These are phyloP conservation scores for Bolborhynchus lineola DNA, from an alignment of 2,113 vertebrate genomes.

Conservation along the genomic window DNA sequence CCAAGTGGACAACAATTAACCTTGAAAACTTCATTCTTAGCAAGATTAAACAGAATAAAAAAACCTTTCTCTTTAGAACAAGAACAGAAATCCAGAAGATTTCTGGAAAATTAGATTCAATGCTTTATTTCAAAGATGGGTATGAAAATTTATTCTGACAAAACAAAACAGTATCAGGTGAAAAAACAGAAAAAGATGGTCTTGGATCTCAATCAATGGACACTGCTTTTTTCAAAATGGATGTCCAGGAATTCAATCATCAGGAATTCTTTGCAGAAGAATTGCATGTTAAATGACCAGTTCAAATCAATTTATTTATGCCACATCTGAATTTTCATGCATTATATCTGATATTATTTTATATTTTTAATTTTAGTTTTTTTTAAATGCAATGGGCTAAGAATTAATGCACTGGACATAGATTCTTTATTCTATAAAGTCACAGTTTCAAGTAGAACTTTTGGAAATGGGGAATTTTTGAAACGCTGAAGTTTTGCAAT, in stretches of 20 bases:
- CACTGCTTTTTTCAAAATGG: not conserved
- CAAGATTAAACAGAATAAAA: not conserved
- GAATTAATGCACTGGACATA: not conserved
- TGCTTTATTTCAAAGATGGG: conserved; percentile 8
- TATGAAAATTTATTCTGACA: not conserved
- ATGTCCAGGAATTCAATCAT: not conserved
- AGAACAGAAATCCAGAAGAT: not conserved
- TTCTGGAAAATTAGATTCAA: not conserved
- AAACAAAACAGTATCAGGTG: not conserved
- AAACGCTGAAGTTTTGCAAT: not conserved
- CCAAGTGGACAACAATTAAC: not conserved
- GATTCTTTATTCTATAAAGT: not conserved
- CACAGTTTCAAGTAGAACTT: not conserved
- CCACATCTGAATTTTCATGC: not conserved
- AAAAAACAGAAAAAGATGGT: not conserved
- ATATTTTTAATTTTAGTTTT: not conserved
- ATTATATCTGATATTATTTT: not conserved
- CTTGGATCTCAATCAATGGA: not conserved
- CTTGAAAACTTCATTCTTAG: not conserved
- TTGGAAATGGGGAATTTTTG: not conserved
- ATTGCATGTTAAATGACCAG: not conserved
- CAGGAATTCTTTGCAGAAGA: not conserved
- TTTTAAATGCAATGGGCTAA: not conserved
- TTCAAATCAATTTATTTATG: not conserved
- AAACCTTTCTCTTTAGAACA: conserved; percentile 5